A percentile compares a stretch with the other conserved stretches of the same genome.
These are phyloP conservation scores for Acanthochromis polyacanthus DNA, from an alignment of 2,113 vertebrate genomes.

Conservation along the genomic window DNA sequence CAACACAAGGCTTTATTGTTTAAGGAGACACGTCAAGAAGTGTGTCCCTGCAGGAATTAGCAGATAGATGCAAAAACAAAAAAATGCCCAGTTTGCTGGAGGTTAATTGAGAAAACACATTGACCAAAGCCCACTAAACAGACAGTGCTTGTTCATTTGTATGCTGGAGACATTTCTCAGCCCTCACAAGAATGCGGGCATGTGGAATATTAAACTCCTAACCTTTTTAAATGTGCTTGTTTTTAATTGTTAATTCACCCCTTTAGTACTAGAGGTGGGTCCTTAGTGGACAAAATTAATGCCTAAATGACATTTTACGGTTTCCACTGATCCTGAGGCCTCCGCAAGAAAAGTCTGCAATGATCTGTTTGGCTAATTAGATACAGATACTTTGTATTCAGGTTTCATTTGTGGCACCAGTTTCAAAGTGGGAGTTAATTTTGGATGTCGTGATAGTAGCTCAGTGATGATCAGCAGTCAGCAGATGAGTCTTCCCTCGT, in stretches of 20 bases:
- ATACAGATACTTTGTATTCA: constrained; percentile 39
- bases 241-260: constrained; percentile 58
- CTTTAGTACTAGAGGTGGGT: background rate
- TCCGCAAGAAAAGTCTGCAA: constrained; percentile 28
- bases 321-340: constrained; percentile 20
- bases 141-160: constrained; percentile 52
- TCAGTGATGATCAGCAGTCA: constrained; percentile 24
- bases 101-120: constrained; percentile 57
- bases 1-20: constrained; percentile 1
- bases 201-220: constrained; percentile 56
- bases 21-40: constrained; percentile 7
- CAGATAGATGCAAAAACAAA: constrained; percentile 16
- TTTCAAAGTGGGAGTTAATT: constrained; percentile 40
- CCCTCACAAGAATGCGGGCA: constrained; percentile 21
- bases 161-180: constrained; percentile 55
- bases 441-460: background rate
- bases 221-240: constrained; percentile 55
- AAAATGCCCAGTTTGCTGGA: constrained; percentile 21
- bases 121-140: constrained; percentile 38
- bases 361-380: constrained; percentile 58
- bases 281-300: constrained; percentile 13
- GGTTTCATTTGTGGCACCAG: constrained; percentile 8
- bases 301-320: constrained; percentile 37
- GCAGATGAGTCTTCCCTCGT: background rate
- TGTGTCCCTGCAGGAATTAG: constrained; percentile 11